Base-by-base conservation (phyloP, 2,888 invertebrate genomes). In the Acronicta aceris region DNA sequence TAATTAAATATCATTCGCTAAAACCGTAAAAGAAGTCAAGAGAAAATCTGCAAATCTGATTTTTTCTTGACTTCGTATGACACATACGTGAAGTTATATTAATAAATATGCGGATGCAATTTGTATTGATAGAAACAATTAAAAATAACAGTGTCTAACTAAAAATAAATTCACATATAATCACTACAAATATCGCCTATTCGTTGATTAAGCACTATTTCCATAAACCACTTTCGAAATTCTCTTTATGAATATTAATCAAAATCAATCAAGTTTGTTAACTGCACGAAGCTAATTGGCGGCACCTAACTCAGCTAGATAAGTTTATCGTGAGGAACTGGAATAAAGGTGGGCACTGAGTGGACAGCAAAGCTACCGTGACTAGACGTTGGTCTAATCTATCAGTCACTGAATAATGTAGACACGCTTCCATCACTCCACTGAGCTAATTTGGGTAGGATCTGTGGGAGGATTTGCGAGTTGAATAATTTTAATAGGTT, bases 221-320 rank as follows among this genome's bases (percentile, higher is more conserved):
- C 57, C 53, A 68, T 69, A 68, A 54, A 61, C 16, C 45, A 61
- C 75, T 74, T 71, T 74, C 65, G 55, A 70, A 70, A 74, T 60
- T 74, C 55, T 74, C 57, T 71, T 50, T 59, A 64, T 69, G 74
- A 64, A 64, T 74, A 74, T 65, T 70, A 74, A 72, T 66, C 59
- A 58, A 41, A 25, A 70, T 69, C 71, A 56, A 74, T 72, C 74
- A 69, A 64, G 65, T 74, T 69, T 60, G 75, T 65, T 45, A 59
- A 53, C 59, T 60, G 57, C 58, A 69, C 74, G 65, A 41, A 60
- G 57, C 71, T 72, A 72, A 72, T 72, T 72, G 71, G 74, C 75
- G 68, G 55, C 52, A 71, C 70, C 70, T 68, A 62, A 68, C 70
- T 33, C 59, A 55, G 56, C 62, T 48, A 73, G 74, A 71, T 74